Conservation (phyloP, 2,888 invertebrate genomes). For the Ernsta delagoae region DNA sequence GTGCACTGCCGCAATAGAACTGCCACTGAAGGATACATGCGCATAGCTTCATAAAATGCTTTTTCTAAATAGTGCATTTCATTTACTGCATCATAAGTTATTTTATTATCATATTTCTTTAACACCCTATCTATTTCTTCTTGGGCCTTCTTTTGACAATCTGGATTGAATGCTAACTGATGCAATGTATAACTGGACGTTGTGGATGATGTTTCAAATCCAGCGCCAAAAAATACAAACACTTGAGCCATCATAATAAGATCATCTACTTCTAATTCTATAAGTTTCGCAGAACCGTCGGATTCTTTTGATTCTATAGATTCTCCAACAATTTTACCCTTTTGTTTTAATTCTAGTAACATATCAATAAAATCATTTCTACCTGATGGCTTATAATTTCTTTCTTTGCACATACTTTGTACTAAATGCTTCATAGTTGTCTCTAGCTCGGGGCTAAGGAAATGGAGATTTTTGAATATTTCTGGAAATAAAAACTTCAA, state of each 20-base stretch:
- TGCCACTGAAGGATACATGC: slow-evolving; percentile 72
- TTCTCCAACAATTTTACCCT: slow-evolving; percentile 68
- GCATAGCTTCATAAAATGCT: slow-evolving; percentile 72
- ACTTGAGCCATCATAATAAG: slow-evolving; percentile 70
- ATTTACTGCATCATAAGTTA: slow-evolving; percentile 71
- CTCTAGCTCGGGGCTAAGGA: slow-evolving; percentile 35
- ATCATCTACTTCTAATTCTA: slow-evolving; percentile 65
- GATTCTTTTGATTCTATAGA: slow-evolving; percentile 63
- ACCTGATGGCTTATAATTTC: too few species aligned
- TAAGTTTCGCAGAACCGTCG: slow-evolving; percentile 62
- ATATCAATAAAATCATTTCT: slow-evolving; percentile 75
- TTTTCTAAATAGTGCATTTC: slow-evolving; percentile 73
- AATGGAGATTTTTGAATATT: slow-evolving; percentile 59
- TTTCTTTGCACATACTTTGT: too few species aligned
- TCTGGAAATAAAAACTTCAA: slow-evolving; percentile 69
- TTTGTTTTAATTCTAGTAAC: slow-evolving; percentile 65
- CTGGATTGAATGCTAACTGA: slow-evolving; percentile 73
- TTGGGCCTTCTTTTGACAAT: slow-evolving; percentile 71
- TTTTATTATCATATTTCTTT: slow-evolving; percentile 60
- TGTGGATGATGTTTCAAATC: slow-evolving; percentile 81
- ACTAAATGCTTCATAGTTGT: too few species aligned
- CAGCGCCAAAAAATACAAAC: slow-evolving; percentile 78
- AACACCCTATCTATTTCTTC: slow-evolving; percentile 72
- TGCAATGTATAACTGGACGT: slow-evolving; percentile 78
- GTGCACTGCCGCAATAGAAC: slow-evolving; percentile 67